Evolutionary conservation across 64 coral and sea anemone genomes (phyloP).

Genomic region (Montipora sp.): DNA sequence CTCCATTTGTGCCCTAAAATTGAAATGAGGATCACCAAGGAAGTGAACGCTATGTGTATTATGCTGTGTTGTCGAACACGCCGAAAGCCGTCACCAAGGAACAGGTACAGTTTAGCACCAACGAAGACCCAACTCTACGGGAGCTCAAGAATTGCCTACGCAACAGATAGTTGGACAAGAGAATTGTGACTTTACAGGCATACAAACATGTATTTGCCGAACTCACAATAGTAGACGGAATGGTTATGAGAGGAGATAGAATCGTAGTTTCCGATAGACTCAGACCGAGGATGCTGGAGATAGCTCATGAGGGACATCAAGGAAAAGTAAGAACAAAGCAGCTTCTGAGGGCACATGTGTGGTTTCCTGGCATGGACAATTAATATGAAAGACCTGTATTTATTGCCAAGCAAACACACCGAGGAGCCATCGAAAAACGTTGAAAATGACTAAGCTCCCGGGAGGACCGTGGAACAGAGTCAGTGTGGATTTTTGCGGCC

Average conservation of each 20-base stretch:
- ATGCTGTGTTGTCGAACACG: no score
- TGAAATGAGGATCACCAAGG: no score
- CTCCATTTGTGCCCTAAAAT: no score
- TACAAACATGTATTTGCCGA: no score
- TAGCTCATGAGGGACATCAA: background rate
- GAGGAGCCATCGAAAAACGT: background rate
- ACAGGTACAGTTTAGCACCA: background rate
- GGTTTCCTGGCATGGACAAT: background rate
- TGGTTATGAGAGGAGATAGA: no score
- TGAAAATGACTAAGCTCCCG: background rate
- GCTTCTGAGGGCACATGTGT: background rate
- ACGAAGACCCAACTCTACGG: background rate
- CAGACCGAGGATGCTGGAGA: background rate
- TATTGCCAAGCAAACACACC: background rate
- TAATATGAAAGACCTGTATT: background rate
- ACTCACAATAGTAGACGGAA: no score
- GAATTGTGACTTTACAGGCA: no score
- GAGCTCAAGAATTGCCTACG: background rate
- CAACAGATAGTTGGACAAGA: background rate
- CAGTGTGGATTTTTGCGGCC: conserved; percentile 5
- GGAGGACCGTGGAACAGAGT: background rate
- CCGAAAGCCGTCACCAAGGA: background rate
- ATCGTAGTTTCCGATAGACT: no score
- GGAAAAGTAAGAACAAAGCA: background rate
- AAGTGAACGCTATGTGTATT: no score